These are phyloP conservation scores for Hirtodrosophila histrioides DNA, from an alignment of 2,888 invertebrate species.

Conservation along the genomic window DNA sequence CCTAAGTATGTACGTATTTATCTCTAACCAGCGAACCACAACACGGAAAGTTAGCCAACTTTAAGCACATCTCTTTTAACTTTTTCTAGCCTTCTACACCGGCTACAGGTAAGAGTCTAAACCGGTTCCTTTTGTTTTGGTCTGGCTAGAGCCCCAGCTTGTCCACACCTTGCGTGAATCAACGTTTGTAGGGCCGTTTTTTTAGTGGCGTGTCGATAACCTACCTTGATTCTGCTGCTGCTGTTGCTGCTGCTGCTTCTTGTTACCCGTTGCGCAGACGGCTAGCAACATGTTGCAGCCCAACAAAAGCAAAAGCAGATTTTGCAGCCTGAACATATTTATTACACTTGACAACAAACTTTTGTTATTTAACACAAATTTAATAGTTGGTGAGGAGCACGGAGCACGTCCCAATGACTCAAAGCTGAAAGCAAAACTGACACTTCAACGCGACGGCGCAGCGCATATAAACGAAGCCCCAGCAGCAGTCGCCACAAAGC, in stretches of 20 bases:
- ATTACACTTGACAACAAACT: conserved; percentile 43
- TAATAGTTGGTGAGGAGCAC: conserved; percentile 9
- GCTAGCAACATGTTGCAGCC: conserved; percentile 57
- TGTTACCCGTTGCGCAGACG: conserved; percentile 56
- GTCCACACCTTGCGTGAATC: conserved; percentile 42
- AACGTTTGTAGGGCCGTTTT: conserved; percentile 8
- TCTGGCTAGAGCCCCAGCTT: conserved; percentile 52
- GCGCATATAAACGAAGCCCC: conserved; percentile 73
- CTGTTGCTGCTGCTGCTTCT: conserved; percentile 43
- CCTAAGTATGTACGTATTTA: neutral
- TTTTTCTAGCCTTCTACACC: conserved; percentile 17
- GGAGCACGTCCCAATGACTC: conserved; percentile 48
- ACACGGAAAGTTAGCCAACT: conserved; percentile 23
- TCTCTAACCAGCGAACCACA: conserved; percentile 6
- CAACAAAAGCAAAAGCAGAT: conserved; percentile 56
- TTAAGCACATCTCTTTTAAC: conserved; percentile 25
- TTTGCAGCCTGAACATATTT: conserved; percentile 56
- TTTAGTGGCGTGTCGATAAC: conserved; percentile 9
- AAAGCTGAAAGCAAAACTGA: conserved; percentile 74
- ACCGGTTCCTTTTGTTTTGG: conserved; percentile 68
- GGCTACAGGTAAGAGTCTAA: conserved; percentile 16
- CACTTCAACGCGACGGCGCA: conserved; percentile 59
- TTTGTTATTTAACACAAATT: conserved; percentile 28
- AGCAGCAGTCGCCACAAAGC: conserved; percentile 37
- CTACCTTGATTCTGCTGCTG: conserved; percentile 76